Percentiles rank a stretch among this genome's conserved stretches.
Evolutionary conservation across 2,113 vertebrate genomes (phyloP).

Genomic region (Capreolus pygargus): DNA sequence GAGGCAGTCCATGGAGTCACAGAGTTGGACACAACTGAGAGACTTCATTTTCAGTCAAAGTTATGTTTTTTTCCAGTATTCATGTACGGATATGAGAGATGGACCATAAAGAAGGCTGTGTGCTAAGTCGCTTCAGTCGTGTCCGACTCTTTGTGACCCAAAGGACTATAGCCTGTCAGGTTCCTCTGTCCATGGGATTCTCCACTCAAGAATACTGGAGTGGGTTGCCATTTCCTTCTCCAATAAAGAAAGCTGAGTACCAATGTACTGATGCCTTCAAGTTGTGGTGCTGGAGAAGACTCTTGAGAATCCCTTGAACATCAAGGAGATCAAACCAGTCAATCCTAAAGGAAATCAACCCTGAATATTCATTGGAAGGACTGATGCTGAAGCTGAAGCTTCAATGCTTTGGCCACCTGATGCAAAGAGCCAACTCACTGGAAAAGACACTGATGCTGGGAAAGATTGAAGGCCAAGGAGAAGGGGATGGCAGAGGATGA

Average conservation of each 20-base stretch:
- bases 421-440: neutral
- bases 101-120: neutral
- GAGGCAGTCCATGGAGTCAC: too few relatives aligned
- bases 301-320: neutral
- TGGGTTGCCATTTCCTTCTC: neutral
- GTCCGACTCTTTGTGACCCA: neutral
- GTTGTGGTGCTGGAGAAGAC: neutral
- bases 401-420: neutral
- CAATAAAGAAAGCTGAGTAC: neutral
- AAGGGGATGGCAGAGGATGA: neutral
- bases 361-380: neutral
- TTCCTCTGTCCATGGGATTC: neutral
- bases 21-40: too few relatives aligned
- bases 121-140: neutral
- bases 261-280: neutral
- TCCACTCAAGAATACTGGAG: neutral
- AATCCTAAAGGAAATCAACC: neutral
- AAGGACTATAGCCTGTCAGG: accelerated
- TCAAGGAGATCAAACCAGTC: neutral
- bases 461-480: neutral
- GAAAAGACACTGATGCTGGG: neutral
- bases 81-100: neutral
- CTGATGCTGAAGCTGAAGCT: neutral
- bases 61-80: neutral
- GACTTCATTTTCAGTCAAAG: too few relatives aligned